These are phyloP conservation scores for Pristiophorus japonicus DNA, from an alignment of 2,113 vertebrate species.

Conservation along the genomic window DNA sequence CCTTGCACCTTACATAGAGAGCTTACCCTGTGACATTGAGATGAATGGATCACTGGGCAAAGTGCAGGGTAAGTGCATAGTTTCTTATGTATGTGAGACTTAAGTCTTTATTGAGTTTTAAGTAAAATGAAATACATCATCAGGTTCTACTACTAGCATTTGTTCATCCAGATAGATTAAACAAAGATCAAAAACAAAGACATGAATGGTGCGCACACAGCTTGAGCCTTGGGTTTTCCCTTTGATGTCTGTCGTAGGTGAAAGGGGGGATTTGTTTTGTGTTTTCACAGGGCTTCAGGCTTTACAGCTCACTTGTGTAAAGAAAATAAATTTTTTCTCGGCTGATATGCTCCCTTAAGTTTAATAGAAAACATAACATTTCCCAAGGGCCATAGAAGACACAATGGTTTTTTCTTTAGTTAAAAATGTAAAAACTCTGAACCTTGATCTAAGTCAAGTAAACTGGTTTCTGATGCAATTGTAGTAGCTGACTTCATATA, in stretches of 20 bases:
- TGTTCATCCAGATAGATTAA: constrained; percentile 29
- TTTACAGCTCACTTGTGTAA: neutral
- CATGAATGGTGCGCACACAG: neutral
- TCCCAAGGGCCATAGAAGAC: neutral
- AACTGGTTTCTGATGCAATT: neutral
- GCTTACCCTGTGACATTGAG: neutral
- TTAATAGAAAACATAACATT: neutral
- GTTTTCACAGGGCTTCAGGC: constrained; percentile 28
- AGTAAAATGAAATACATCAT: neutral
- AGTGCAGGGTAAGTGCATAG: neutral
- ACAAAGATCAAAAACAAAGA: constrained; percentile 32
- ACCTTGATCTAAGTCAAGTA: neutral
- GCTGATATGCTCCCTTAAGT: neutral
- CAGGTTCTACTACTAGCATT: neutral
- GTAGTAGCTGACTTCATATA: neutral
- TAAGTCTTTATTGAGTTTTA: constrained; percentile 10
- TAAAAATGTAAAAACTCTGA: neutral
- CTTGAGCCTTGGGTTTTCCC: constrained; percentile 8
- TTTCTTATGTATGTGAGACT: neutral
- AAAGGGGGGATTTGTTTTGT: constrained; percentile 3
- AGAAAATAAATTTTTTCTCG: constrained; percentile 5
- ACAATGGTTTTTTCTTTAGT: too few species aligned
- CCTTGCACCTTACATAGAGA: neutral
- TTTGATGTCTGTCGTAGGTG: constrained; percentile 28
- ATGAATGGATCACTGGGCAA: neutral